Evolutionary conservation across 2,113 vertebrate species (phyloP), one percentile per base, ranked within the genome.

Genomic region (Vireo altiloquus): DNA sequence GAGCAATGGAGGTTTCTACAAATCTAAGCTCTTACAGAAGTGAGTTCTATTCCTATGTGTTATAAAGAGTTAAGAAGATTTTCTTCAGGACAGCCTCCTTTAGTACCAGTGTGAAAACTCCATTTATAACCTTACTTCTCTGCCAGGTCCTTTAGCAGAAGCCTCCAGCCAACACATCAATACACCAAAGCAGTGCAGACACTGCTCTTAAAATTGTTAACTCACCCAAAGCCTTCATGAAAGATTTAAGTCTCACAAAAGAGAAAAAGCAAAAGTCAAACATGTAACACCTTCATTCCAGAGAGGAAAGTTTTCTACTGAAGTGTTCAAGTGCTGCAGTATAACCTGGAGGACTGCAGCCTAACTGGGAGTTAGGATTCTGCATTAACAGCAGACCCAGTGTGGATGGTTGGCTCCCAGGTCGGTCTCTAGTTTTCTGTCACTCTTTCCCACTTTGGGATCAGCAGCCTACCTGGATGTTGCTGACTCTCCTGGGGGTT

Each of bases 391-490:
- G 27, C 53, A 80, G 40, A 56, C 5, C 31, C 44, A 13, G 13
- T 39, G 47, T 46, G 21, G 69, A n/a, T 2, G 3, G 8, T 15
- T 13, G 4, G 22, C 37, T 70, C 54, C 61, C 49, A 64, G 31
- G 11, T 42, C 68, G 8, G 2, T 63, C 15, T 27, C 50, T 8
- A 33, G 30, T 30, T 63, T 78, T 63, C 39, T 54, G 35, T 50
- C 68, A 16, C 49, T 47, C 33, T 72, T 70, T 75, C 52, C 81
- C 66, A 47, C 60, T 70, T 46, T n/a, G 50, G 24, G 63, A 63
- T 4, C 75, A 90, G n/a, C 59, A 90, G 76, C 94, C 80, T 96
- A 96, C 96, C 96, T 97, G 92, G 20, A 42, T 13, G 37, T 5
- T 93, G 64, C 80, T 54, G 72, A 15, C 64, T 57, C 60, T 82